Conservation (phyloP, 2,113 vertebrate genomes). For the Cardinalis cardinalis region DNA sequence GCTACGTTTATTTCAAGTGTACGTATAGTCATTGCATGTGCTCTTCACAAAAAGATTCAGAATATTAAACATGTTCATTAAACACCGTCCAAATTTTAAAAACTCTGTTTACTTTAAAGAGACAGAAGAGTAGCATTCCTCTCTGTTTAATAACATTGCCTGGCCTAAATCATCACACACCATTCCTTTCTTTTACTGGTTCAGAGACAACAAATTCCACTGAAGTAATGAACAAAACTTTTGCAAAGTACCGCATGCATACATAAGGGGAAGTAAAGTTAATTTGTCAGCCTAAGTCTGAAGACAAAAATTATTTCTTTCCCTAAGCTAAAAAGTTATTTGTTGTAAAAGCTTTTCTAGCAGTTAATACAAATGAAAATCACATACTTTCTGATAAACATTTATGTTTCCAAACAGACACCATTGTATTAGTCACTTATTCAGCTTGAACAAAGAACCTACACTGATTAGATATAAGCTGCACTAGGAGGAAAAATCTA, state of each 20-base stretch:
- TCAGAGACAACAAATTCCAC: not conserved
- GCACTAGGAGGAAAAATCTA: not conserved
- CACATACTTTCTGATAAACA: not conserved
- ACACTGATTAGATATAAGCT: not conserved
- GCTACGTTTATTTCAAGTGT: not conserved
- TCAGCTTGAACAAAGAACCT: not conserved
- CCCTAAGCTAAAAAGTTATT: not conserved
- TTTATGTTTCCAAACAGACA: not conserved
- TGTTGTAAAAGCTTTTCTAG: not conserved
- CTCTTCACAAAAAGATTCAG: not conserved
- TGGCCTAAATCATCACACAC: not conserved
- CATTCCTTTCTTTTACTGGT: not conserved
- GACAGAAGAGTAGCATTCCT: not conserved
- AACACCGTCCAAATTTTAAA: not conserved
- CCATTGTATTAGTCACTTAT: not conserved
- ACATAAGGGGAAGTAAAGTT: not conserved
- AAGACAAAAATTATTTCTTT: not conserved
- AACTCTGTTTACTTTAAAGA: not conserved
- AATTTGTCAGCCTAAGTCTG: not conserved
- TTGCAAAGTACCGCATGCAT: accelerated
- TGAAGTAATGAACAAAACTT: constrained; percentile 13
- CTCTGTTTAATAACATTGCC: not conserved
- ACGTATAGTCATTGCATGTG: not conserved
- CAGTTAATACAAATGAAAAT: not conserved
- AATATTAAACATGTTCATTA: not conserved